Conservation (phyloP, 2,888 invertebrate genomes). For the Caenorhabditis uteleia region DNA sequence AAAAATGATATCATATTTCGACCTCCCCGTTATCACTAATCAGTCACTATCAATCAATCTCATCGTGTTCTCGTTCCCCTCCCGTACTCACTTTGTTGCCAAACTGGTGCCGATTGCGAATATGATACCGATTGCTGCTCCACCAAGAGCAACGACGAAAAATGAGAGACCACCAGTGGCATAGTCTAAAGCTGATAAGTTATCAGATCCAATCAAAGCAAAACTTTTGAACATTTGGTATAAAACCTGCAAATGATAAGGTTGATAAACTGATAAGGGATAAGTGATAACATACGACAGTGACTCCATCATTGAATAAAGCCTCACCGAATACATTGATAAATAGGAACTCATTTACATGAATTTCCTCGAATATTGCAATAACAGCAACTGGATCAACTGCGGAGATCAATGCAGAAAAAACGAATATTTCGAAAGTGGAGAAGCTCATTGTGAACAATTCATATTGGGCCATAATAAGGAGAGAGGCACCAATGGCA, state of each 20-base stretch:
- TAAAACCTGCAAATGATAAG: slow-evolving; percentile 35
- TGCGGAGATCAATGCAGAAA: slow-evolving; percentile 53
- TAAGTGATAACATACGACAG: slow-evolving; percentile 76
- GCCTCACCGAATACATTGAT: slow-evolving; percentile 98
- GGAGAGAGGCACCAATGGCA: slow-evolving; percentile 66
- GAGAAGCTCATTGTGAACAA: slow-evolving; percentile 49
- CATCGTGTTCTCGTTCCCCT: too few species aligned
- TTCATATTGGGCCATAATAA: slow-evolving; percentile 35
- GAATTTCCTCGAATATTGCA: slow-evolving; percentile 71
- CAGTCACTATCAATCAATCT: too few species aligned
- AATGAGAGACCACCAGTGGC: slow-evolving; percentile 52
- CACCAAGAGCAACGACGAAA: slow-evolving; percentile 66
- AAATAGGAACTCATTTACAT: slow-evolving; percentile 95
- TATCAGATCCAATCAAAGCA: slow-evolving; percentile 57
- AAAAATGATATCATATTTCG: too few species aligned
- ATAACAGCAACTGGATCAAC: slow-evolving; percentile 59
- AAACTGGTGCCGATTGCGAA: slow-evolving; percentile 61
- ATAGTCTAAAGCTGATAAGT: slow-evolving; percentile 42
- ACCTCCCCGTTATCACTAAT: too few species aligned
- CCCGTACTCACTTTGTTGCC: slow-evolving; percentile 67
- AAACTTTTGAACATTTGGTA: slow-evolving; percentile 64
- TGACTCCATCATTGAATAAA: slow-evolving; percentile 94
- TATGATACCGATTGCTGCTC: slow-evolving; percentile 63
- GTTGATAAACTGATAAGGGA: background rate
- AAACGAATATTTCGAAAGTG: slow-evolving; percentile 52